These are phyloP conservation scores for Lutraria rhynchaena DNA, from an alignment of 1,140 invertebrate species.

Conservation along the genomic window DNA sequence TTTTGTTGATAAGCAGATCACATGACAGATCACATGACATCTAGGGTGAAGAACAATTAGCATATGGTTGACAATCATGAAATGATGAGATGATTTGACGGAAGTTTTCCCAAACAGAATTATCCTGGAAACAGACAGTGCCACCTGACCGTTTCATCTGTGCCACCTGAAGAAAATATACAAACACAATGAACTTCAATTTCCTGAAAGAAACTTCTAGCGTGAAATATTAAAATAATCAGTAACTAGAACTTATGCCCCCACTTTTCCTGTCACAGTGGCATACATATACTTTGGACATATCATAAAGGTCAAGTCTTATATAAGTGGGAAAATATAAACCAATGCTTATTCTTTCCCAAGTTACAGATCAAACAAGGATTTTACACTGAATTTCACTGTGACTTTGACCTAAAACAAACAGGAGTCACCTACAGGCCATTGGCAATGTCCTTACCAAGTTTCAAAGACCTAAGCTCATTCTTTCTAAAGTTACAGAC, in stretches of 20 bases:
- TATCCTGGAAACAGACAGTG: conserved; percentile 88
- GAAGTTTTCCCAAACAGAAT: conserved; percentile 84
- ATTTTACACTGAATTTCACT: too few species aligned
- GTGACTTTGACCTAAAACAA: background rate
- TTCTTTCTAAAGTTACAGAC: too few species aligned
- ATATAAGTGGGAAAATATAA: background rate
- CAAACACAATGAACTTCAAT: background rate
- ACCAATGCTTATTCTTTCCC: too few species aligned
- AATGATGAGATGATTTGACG: conserved; percentile 68
- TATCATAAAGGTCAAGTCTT: background rate
- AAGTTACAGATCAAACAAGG: too few species aligned
- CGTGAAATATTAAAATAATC: background rate
- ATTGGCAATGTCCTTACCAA: too few species aligned
- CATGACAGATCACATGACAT: too few species aligned
- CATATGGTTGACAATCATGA: conserved; percentile 65
- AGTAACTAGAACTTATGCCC: background rate
- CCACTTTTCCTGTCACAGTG: background rate
- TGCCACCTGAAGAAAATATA: conserved; percentile 75
- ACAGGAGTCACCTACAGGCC: too few species aligned
- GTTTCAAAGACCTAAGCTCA: too few species aligned
- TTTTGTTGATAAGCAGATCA: too few species aligned
- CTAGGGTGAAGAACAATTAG: conserved; percentile 2
- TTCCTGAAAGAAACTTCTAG: background rate
- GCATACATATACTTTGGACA: background rate
- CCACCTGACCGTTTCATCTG: conserved; percentile 92